These are phyloP conservation scores for Xyrauchen texanus DNA, from an alignment of 2,113 vertebrate genomes.

Conservation along the genomic window DNA sequence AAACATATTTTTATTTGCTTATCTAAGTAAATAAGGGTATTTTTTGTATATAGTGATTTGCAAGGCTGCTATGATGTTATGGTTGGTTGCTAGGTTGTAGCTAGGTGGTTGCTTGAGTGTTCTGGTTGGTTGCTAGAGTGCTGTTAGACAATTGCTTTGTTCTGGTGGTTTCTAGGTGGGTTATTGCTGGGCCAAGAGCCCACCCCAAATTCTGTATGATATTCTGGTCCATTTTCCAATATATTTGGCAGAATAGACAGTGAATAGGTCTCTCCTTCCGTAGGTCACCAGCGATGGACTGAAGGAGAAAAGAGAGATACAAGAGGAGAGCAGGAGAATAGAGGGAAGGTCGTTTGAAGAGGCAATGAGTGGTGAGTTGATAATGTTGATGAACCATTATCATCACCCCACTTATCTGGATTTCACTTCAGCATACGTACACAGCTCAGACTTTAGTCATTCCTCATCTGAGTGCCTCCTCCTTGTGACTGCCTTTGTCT, in stretches of 20 bases:
- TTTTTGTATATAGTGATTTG: too few relatives aligned
- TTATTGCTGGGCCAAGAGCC: too few relatives aligned
- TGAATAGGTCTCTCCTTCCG: background rate
- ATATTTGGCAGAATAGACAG: background rate
- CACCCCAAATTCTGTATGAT: too few relatives aligned
- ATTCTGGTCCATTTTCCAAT: background rate
- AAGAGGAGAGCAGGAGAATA: slow-evolving; percentile 45
- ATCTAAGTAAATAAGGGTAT: too few relatives aligned
- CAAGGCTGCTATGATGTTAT: too few relatives aligned
- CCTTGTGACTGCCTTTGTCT: slow-evolving; percentile 41
- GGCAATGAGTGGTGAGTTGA: slow-evolving; percentile 57
- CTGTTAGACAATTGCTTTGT: too few relatives aligned
- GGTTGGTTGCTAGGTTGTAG: too few relatives aligned
- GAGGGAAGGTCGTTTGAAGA: slow-evolving; percentile 61
- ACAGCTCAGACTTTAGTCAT: slow-evolving; percentile 47
- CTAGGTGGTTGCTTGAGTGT: too few relatives aligned
- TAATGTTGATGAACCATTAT: slow-evolving; percentile 70
- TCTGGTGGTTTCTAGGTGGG: too few relatives aligned
- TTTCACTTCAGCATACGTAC: slow-evolving; percentile 53
- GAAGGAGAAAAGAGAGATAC: slow-evolving; percentile 17
- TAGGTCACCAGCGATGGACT: slow-evolving; percentile 10
- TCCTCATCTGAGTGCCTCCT: slow-evolving; percentile 48
- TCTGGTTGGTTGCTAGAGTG: too few relatives aligned
- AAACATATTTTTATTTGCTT: too few relatives aligned
- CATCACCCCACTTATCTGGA: slow-evolving; percentile 61